Conservation (phyloP, 2,888 invertebrate species). For the Urechis unicinctus region DNA sequence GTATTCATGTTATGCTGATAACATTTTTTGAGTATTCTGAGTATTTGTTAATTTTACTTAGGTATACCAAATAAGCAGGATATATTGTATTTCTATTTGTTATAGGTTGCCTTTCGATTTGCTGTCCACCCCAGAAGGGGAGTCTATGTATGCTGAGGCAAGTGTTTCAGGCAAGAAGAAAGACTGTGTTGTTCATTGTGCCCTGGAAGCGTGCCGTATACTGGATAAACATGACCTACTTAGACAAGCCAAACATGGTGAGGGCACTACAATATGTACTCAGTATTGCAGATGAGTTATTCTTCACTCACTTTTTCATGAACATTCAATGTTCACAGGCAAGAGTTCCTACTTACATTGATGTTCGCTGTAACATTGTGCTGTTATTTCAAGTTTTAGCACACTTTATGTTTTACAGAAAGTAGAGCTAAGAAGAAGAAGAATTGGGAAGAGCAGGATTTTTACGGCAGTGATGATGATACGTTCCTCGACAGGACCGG, state of each 20-base stretch:
- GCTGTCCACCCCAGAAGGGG: slow-evolving; percentile 58
- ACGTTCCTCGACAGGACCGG: slow-evolving; percentile 93
- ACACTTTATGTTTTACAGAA: slow-evolving; percentile 25
- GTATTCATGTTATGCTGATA: too few species aligned
- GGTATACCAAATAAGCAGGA: too few species aligned
- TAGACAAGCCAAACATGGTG: slow-evolving; percentile 73
- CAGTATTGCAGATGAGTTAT: too few species aligned
- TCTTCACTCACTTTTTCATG: too few species aligned
- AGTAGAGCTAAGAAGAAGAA: slow-evolving; percentile 62
- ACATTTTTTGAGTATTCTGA: too few species aligned
- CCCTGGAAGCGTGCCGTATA: slow-evolving; percentile 87
- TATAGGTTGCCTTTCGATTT: slow-evolving; percentile 72
- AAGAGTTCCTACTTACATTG: too few species aligned
- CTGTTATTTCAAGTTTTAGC: neutral
- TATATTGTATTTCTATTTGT: slow-evolving; percentile 11
- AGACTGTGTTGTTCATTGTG: slow-evolving; percentile 86
- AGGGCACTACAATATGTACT: too few species aligned
- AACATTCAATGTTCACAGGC: too few species aligned
- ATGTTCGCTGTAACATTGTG: too few species aligned
- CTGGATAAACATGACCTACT: slow-evolving; percentile 82
- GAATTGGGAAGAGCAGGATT: slow-evolving; percentile 77
- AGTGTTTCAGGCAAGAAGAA: slow-evolving; percentile 79
- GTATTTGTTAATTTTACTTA: too few species aligned
- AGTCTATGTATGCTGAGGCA: slow-evolving; percentile 75
- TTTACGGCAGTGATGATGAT: slow-evolving; percentile 91